Conservation (phyloP, 2,113 vertebrate species). For the Chaetops frenatus region DNA sequence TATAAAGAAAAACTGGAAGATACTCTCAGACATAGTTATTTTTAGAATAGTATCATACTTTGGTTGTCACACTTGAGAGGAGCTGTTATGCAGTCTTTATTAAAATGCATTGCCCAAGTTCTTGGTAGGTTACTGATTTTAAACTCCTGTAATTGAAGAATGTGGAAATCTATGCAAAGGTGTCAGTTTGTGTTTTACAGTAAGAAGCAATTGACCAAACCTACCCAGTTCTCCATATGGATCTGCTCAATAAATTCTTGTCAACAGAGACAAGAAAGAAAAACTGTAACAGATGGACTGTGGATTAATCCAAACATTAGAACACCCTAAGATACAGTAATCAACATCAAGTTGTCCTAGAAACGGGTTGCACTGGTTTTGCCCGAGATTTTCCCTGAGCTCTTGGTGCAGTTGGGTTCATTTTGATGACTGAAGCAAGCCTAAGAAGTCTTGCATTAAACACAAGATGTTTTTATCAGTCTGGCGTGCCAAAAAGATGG, state of each 20-base stretch:
- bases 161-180: neutral
- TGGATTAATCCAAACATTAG: slow-evolving; percentile 38
- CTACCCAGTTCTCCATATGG: neutral
- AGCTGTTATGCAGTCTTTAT: neutral
- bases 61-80: neutral
- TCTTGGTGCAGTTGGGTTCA: neutral
- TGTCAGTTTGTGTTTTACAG: neutral
- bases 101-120: neutral
- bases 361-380: neutral
- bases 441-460: neutral
- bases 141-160: neutral
- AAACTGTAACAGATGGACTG: slow-evolving; percentile 46
- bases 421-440: slow-evolving; percentile 1
- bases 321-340: neutral
- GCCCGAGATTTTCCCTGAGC: neutral
- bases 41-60: neutral
- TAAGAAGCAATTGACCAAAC: neutral
- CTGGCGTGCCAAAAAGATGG: slow-evolving; percentile 81
- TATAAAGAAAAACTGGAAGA: neutral
- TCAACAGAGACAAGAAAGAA: neutral
- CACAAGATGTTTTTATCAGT: slow-evolving; percentile 76
- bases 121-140: neutral
- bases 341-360: neutral
- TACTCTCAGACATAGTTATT: neutral
- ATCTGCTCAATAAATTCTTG: neutral